Percentiles rank a stretch among this genome's conserved stretches.
Conservation (phyloP, 2,113 vertebrate species). For the Coracopsis vasa region DNA sequence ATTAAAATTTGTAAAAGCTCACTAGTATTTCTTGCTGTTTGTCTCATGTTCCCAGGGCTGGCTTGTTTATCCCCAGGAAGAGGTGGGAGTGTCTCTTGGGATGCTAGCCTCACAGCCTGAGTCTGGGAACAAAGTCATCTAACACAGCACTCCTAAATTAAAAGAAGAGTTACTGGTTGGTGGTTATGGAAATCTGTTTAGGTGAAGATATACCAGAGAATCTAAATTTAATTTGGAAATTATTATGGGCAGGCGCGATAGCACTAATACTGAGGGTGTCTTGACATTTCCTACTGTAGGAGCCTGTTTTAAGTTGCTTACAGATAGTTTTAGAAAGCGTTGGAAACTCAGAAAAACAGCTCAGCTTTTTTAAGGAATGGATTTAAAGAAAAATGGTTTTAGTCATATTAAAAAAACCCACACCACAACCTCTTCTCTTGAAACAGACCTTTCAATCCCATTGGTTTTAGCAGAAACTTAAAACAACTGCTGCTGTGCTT, state of each 20-base stretch:
- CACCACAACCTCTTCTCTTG: not conserved
- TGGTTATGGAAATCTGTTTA: slow-evolving; percentile 41
- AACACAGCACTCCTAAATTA: slow-evolving; percentile 30
- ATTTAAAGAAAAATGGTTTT: not conserved
- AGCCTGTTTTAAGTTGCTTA: not conserved
- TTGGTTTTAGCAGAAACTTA: not conserved
- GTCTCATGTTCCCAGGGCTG: slow-evolving; percentile 39
- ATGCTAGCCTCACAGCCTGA: slow-evolving; percentile 17
- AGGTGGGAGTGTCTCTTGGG: slow-evolving; percentile 48
- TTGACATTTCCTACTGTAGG: not conserved
- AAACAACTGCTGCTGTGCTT: not conserved
- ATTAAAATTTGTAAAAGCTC: slow-evolving; percentile 51
- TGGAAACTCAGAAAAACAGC: not conserved
- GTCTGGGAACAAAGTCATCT: slow-evolving; percentile 51
- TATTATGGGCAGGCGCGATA: not conserved
- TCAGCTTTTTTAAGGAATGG: not conserved
- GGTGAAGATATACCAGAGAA: slow-evolving; percentile 21
- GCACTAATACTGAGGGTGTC: not conserved
- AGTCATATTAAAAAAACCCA: not conserved
- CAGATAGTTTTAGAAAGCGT: not conserved
- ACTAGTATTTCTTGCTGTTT: slow-evolving; percentile 40
- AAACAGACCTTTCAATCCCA: not conserved
- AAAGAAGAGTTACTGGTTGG: slow-evolving; percentile 52
- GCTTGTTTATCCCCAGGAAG: slow-evolving; percentile 57
- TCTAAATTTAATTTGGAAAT: slow-evolving; percentile 39